phyloP scores from a whole-genome alignment of 2,113 vertebrate species.

The Cyprinodon variegatus region DNA sequence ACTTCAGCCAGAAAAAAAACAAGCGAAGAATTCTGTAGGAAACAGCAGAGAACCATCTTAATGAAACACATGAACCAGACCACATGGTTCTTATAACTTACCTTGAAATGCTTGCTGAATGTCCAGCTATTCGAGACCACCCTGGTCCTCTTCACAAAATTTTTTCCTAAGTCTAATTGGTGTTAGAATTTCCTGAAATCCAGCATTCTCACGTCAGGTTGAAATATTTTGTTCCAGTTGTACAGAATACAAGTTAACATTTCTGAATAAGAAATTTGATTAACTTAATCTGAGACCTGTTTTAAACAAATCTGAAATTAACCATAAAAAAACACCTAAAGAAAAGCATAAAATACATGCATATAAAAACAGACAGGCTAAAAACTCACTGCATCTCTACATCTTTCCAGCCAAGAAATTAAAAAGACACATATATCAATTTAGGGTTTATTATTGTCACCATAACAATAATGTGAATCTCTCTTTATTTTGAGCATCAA shows the following conservation, averaged over 20 bases:
- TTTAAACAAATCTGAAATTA: neutral
- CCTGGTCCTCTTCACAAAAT: neutral
- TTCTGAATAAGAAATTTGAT: neutral
- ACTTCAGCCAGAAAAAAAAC: neutral
- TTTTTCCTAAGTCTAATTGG: neutral
- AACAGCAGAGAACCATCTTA: neutral
- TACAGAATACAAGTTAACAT: neutral
- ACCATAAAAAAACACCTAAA: no score
- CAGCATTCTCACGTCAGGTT: neutral
- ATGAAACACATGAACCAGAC: neutral
- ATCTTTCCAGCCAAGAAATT: conserved; percentile 46
- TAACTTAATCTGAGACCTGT: neutral
- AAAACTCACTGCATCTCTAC: conserved; percentile 1
- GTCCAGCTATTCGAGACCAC: neutral
- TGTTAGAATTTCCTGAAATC: neutral
- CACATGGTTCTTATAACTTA: neutral
- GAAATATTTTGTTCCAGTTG: no score
- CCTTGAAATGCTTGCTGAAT: neutral
- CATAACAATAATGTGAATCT: conserved; percentile 80
- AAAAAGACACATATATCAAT: conserved; percentile 67
- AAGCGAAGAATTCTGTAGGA: neutral
- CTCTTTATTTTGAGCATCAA: conserved; percentile 80
- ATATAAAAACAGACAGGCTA: neutral
- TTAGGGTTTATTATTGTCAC: conserved; percentile 78
- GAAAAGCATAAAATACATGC: neutral